Evolutionary conservation across 2,113 vertebrate species (phyloP), one percentile per base, ranked within the genome.

Genomic region (Desmodus rotundus): DNA sequence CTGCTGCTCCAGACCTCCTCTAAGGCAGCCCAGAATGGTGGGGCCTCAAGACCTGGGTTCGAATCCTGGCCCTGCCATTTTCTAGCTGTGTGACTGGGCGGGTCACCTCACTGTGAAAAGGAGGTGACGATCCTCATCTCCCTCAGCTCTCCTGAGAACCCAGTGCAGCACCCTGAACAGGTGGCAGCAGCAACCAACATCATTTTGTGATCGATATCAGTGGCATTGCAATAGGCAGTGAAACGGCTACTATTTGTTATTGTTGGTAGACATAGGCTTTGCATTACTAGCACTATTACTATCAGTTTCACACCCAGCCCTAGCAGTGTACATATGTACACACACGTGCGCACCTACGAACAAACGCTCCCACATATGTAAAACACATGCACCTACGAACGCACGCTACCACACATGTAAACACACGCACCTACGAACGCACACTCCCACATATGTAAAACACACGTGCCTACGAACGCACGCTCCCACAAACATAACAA

Each of bases 101-200:
- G 8, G 16, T 68, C 63, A 45, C 58, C 50, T 43, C 26, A 2
- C 52, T 33, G 31, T 43, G n/a, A 65, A 43, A 76, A 4, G 24
- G 68, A 36, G 47, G 6, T 28, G 87, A 47, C 7, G 20, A 33
- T 15, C 16, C 26, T 72, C 43, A 41, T 3, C 14, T 41, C 5
- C 8, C 43, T 47, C 28, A 26, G 56, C n/a, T 45, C 17, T 61
- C 41, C 22, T n/a, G 20, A 88, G 43, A 50, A 84, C 24, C n/a
- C 19, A 3, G 3, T 5, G 10, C 0, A 1, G 63, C 45, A 20
- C 3, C 12, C 22, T 2, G 9, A 1, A 28, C 2, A 5, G 47
- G 81, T 2, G 20, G 67, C 56, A 9, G 31, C 31, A 13, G 73
- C 1, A 65, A 36, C 4, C 63, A 47, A 1, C 19, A 38, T 13